A percentile compares a stretch with the other conserved stretches of the same genome.
These are phyloP conservation scores for Cephalopholis sonnerati DNA, from an alignment of 2,113 vertebrate species.

Conservation along the genomic window DNA sequence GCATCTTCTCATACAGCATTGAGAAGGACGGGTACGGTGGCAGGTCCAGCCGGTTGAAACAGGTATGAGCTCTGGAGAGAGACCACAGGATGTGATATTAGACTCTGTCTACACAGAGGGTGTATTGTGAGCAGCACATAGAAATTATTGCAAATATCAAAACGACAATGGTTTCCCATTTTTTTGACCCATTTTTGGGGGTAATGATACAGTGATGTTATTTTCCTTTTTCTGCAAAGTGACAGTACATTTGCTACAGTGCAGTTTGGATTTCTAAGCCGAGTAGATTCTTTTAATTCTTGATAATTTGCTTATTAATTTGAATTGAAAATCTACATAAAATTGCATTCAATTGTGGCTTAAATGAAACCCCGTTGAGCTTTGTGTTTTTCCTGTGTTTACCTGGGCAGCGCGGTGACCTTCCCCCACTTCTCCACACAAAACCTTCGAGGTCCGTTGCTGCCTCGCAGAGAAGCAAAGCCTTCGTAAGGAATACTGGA, in stretches of 20 bases:
- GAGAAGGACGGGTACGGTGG: conserved; percentile 96
- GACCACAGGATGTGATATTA: neutral
- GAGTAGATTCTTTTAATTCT: too few species aligned
- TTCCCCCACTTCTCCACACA: conserved; percentile 98
- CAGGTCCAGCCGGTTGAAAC: conserved; percentile 95
- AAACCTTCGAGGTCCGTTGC: conserved; percentile 94
- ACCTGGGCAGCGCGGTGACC: conserved; percentile 95
- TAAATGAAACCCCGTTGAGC: neutral
- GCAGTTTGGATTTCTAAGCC: too few species aligned
- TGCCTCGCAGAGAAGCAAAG: conserved; percentile 93
- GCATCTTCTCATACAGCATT: conserved; percentile 94
- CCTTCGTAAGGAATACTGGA: conserved; percentile 96
- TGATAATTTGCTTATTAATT: too few species aligned
- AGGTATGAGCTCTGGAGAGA: conserved; percentile 91
- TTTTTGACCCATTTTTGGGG: too few species aligned
- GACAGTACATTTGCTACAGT: too few species aligned
- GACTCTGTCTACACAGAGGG: neutral
- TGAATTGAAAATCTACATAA: too few species aligned
- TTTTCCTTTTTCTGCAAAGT: too few species aligned
- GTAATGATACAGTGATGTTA: too few species aligned
- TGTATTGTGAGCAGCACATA: too few species aligned
- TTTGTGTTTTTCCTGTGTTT: conserved; percentile 11
- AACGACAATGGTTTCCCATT: too few species aligned
- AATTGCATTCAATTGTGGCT: too few species aligned
- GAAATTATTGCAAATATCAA: too few species aligned